Evolutionary conservation across 2,888 invertebrate genomes (phyloP), one percentile per base, ranked within the genome.

Genomic region (Tridacna gigas): DNA sequence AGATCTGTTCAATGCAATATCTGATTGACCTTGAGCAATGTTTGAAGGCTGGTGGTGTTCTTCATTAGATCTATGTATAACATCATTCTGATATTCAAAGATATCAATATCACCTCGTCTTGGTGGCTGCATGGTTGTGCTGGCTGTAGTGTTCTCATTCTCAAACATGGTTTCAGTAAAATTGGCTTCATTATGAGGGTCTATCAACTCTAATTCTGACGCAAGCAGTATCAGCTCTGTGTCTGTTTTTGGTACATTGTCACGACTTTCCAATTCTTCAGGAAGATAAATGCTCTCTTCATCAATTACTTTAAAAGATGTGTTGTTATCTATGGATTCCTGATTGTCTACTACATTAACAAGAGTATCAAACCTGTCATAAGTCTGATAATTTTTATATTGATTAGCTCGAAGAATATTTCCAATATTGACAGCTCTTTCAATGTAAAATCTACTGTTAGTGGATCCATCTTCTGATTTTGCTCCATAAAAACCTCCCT

Each of bases 91-190:
- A 26, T 63, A 63, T 25, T 76, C 76, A 74, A 74, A 66, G 15
- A 73, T 67, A 22, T 66, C 67, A 60, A 78, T 66, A 74, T 82
- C 82, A 45, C 82, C 82, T 61, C 82, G 65, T 60, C 60, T 77
- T 12, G 67, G 47, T 67, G 45, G 60, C 18, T 26, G 25, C 0
- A 28, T 63, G 37, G 12, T 69, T 51, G 51, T 71, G 22, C 0
- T 13, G 51, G 2, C 71, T 45, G 26, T n/a, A 67, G 25, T 18
- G 9, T 3, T 15, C 26, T 37, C 20, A 37, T 37, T 37, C 18
- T 56, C 56, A 56, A 3, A 20, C 56, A 3, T 56, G 56, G 5
- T 56, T 1, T 56, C 15, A 56, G 56, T 56, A 1, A 20, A 1
- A 56, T 56, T 56, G 56, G 11, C 56, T 20, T 26, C 66, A 28